Evolutionary conservation across 2,888 invertebrate genomes (phyloP), one percentile per base, ranked within the genome.

Genomic region (Patella pellucida): DNA sequence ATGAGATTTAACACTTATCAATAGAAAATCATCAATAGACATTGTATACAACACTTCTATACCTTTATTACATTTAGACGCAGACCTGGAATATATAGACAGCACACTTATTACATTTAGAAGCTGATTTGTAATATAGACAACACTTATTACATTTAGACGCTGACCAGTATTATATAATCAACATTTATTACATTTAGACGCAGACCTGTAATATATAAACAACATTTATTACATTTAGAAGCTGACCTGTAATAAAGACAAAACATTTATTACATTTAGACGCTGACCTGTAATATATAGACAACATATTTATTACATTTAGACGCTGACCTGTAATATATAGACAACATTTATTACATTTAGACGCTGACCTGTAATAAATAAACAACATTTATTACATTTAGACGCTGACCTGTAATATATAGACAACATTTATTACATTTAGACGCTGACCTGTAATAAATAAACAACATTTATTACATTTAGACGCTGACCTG

Each of bases 41-140:
- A 87, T 69, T 0, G 84, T 78, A 74, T 84, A 86, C 78, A 89
- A 79, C 52, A 89, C 83, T 3, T 86, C 79, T n/a, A 89, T 77
- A 9, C 89, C 89, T 77, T 89, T 87, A 80, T 86, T 86, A 75
- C 85, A 87, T 56, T 79, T 80, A 2, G 87, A 87, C 14, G 89
- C 89, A 31, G 87, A 79, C 75, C 90, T 89, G 78, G 14, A 76
- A 74, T 68, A 41, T n/a, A 68, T 19, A 71, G 27, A 86, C 79
- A 19, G 89, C 76, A 41, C 5, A 41, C 7, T 41, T 4, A 41
- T 5, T 41, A 41, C 31, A 41, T 41, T 41, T 41, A 41, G 31
- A 41, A 4, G 3, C 31, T 41, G 31, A 41, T 0, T 0, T 41
- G 78, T 14, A 76, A 74, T 67, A 41, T 19, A 71, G 50, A 16